These are phyloP conservation scores for Eledona agricola DNA, from an alignment of 2,888 invertebrate species.

Conservation along the genomic window DNA sequence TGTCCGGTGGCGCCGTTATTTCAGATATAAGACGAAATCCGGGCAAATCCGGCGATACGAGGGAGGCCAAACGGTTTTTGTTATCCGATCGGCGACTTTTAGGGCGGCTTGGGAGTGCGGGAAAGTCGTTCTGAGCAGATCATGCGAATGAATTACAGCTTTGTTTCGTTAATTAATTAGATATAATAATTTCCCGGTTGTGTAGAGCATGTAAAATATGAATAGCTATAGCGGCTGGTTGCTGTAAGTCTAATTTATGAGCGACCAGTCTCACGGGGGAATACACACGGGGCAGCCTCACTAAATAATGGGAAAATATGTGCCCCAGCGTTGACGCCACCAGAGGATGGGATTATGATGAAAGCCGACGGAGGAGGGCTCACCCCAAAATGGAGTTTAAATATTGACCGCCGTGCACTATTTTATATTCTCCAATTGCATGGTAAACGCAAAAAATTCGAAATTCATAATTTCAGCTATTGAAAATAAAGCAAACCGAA, in stretches of 20 bases:
- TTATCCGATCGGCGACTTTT: slow-evolving; percentile 14
- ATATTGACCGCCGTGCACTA: too few species aligned
- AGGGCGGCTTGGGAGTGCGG: too few species aligned
- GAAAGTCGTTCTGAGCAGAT: too few species aligned
- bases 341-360: too few species aligned
- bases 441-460: too few species aligned
- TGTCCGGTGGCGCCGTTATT: slow-evolving; percentile 8
- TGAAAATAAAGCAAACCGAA: background rate
- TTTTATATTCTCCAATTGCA: too few species aligned
- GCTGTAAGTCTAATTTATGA: slow-evolving; percentile 50
- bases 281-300: slow-evolving; percentile 34
- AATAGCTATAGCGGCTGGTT: slow-evolving; percentile 50
- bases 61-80: slow-evolving; percentile 13
- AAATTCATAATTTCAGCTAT: too few species aligned
- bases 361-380: too few species aligned
- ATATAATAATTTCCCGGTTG: slow-evolving; percentile 51
- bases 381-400: too few species aligned
- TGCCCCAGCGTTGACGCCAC: slow-evolving; percentile 33
- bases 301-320: slow-evolving; percentile 41
- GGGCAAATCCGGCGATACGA: slow-evolving; percentile 18
- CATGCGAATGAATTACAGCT: slow-evolving; percentile 26
- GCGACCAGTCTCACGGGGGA: slow-evolving; percentile 40
- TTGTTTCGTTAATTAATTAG: slow-evolving; percentile 47
- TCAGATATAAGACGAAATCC: slow-evolving; percentile 7
- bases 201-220: slow-evolving; percentile 51